These are phyloP conservation scores for Cataglyphis cursor DNA, from an alignment of 2,888 invertebrate genomes.

Conservation along the genomic window DNA sequence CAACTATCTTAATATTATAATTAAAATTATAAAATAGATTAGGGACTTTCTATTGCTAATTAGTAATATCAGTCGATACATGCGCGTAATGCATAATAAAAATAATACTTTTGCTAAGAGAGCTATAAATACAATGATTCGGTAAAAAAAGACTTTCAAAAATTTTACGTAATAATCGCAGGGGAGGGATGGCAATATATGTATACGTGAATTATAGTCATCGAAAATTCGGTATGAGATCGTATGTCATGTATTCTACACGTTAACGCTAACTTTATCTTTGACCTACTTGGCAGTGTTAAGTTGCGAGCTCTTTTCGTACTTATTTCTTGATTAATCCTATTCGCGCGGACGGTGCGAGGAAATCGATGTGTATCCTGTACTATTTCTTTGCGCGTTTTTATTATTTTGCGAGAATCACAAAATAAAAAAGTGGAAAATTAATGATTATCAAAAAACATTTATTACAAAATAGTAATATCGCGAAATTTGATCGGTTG, in stretches of 20 bases:
- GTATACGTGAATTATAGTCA: conserved; percentile 1
- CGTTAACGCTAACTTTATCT: conserved; percentile 43
- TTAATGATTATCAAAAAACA: conserved; percentile 4
- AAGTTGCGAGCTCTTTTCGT: conserved; percentile 28
- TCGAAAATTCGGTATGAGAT: conserved; percentile 37
- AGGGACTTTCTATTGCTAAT: neutral
- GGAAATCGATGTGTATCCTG: neutral
- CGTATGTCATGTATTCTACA: conserved; percentile 27
- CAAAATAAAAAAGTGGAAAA: neutral
- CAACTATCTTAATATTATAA: neutral
- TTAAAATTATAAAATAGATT: conserved; percentile 38
- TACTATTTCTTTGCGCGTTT: neutral
- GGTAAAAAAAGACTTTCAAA: neutral
- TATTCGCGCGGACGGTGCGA: conserved; percentile 38
- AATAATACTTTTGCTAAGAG: neutral
- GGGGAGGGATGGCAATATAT: conserved; percentile 1
- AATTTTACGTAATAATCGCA: neutral
- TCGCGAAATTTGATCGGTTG: neutral
- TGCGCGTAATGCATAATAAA: conserved; percentile 7
- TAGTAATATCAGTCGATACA: conserved; percentile 19
- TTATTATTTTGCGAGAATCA: neutral
- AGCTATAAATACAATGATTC: conserved; percentile 21
- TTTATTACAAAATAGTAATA: conserved; percentile 34
- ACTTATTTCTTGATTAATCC: conserved; percentile 14
- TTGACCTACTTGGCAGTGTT: conserved; percentile 49